These are phyloP conservation scores for Macquaria australasica DNA, from an alignment of 2,113 vertebrate genomes.

Conservation along the genomic window DNA sequence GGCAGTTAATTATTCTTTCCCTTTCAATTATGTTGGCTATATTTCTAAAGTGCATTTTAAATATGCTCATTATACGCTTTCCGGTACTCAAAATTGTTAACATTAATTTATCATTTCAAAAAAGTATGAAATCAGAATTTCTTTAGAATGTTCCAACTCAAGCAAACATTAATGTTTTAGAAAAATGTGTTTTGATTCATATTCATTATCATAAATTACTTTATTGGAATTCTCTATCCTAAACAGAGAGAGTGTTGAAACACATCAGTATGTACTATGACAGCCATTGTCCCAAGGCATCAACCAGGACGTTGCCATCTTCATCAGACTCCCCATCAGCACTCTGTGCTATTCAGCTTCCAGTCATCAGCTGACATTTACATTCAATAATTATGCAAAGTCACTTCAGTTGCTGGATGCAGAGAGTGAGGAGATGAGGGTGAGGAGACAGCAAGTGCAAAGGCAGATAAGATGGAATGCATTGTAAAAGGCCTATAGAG, in stretches of 20 bases:
- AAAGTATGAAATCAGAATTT: background rate
- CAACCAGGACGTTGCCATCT: constrained; percentile 13
- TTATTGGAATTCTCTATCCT: background rate
- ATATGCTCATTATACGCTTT: background rate
- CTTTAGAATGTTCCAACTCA: background rate
- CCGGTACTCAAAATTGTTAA: background rate
- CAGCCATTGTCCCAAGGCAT: constrained; percentile 11
- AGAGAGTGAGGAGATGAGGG: constrained; percentile 29
- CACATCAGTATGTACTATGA: background rate
- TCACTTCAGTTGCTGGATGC: constrained; percentile 31
- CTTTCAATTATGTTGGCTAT: background rate
- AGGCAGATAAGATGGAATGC: constrained; percentile 13
- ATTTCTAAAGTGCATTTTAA: background rate
- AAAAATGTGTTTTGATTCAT: background rate
- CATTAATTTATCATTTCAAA: background rate
- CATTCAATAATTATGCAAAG: constrained; percentile 54
- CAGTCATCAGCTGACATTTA: constrained; percentile 49
- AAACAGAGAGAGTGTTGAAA: background rate
- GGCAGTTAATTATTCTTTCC: background rate
- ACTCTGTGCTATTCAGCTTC: constrained; percentile 25
- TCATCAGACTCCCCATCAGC: constrained; percentile 49
- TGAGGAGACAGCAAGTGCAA: constrained; percentile 25
- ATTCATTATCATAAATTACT: background rate
- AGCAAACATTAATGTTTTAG: background rate
- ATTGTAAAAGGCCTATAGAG: constrained; percentile 9